Conservation (phyloP, 2,888 invertebrate species). For the Physocephala rufipes region DNA sequence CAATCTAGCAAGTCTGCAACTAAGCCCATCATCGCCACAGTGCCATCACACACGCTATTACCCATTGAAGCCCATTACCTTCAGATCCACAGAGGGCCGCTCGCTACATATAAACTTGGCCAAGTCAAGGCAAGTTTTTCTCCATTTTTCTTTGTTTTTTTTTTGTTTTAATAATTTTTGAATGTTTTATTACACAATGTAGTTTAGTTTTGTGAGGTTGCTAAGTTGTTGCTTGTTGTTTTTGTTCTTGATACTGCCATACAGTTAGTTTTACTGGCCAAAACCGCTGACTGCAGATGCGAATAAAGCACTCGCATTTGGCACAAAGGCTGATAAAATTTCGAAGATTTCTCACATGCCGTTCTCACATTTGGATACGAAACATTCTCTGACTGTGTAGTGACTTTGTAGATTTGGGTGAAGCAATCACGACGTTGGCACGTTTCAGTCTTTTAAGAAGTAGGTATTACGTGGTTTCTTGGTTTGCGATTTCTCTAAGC, state of each 20-base stretch:
- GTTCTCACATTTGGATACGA: constrained; percentile 9
- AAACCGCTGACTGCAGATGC: constrained; percentile 19
- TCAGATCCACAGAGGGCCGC: no score
- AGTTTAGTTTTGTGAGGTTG: no score
- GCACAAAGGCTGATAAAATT: constrained; percentile 27
- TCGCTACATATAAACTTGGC: no score
- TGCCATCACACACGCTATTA: constrained; percentile 15
- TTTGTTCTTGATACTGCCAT: not conserved
- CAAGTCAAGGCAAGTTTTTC: no score
- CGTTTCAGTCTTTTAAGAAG: constrained; percentile 41
- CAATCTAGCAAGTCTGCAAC: constrained; percentile 49
- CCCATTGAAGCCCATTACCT: no score
- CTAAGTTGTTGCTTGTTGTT: constrained; percentile 26
- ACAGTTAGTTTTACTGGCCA: not conserved
- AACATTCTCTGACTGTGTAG: constrained; percentile 37
- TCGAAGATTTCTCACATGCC: constrained; percentile 19
- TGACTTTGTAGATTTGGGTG: constrained; percentile 37
- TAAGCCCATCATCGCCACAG: constrained; percentile 35
- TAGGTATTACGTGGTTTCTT: constrained; percentile 19
- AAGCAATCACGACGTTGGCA: constrained; percentile 45
- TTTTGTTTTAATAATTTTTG: constrained; percentile 25
- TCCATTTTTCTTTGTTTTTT: no score
- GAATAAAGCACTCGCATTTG: constrained; percentile 24
- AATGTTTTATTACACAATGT: constrained; percentile 14
- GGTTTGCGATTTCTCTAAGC: no score